These are phyloP conservation scores for Channa argus DNA, from an alignment of 2,113 vertebrate species.

Conservation along the genomic window DNA sequence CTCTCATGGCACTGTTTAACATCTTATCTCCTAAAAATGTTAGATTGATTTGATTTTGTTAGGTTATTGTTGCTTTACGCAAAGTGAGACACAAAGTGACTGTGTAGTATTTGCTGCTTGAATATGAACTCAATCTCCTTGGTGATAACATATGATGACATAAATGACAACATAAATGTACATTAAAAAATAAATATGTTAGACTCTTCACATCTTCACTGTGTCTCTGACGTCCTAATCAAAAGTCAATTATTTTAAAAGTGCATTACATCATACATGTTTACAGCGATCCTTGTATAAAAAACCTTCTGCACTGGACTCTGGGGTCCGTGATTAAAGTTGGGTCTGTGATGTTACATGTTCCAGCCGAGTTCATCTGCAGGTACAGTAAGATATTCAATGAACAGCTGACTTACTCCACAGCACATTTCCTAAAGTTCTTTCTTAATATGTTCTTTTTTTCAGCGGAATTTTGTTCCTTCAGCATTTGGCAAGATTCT, in stretches of 20 bases:
- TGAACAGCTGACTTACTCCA: neutral
- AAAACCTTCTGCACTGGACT: too few species aligned
- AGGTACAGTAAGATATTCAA: constrained; percentile 8
- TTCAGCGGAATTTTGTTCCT: constrained; percentile 9
- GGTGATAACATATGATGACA: too few species aligned
- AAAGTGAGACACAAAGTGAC: too few species aligned
- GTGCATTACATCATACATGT: constrained; percentile 2
- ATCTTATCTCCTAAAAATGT: too few species aligned
- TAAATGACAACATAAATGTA: too few species aligned
- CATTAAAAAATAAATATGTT: too few species aligned
- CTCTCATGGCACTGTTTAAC: too few species aligned
- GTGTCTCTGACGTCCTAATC: neutral
- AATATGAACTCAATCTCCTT: too few species aligned
- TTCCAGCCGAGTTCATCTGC: neutral
- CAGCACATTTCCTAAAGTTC: neutral
- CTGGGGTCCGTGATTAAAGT: neutral
- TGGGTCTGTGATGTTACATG: too few species aligned
- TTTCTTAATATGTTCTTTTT: neutral
- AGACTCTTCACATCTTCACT: neutral
- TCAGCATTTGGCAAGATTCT: neutral
- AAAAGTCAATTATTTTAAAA: neutral
- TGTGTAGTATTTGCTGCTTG: too few species aligned
- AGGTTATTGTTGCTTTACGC: too few species aligned
- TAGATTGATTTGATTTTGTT: too few species aligned
- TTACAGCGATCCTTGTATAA: neutral